Evolutionary conservation across 2,113 vertebrate species (phyloP), one percentile per base, ranked within the genome.

Genomic region (Forbesichthys papilliferus): DNA sequence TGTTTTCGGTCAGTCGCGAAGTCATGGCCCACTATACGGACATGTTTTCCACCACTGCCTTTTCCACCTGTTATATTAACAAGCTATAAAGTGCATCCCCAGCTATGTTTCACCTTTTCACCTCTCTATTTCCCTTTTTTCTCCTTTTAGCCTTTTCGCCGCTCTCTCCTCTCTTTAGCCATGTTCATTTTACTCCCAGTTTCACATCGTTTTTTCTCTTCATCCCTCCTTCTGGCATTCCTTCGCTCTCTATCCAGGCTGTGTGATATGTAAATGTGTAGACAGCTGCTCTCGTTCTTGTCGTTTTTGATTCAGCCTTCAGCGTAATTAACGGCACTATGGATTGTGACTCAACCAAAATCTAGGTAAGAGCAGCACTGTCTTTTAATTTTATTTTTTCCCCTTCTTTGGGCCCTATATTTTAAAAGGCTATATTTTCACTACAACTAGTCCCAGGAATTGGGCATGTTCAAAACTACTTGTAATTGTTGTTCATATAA

Each of bases 191-290:
- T 12, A 57, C 55, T 34, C 58, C 27, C 71, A 53, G 60, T 58
- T 70, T 61, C 54, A 68, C 69, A 73, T 64, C 67, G 75, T 72
- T 36, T 48, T 56, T 75, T 83, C 68, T 63, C 27, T 5, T 34
- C 63, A 64, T 36, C 48, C 60, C 61, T 61, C 71, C 61, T 42
- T 33, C 64, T 73, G 60, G 34, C 48, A 78, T 72, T 42, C 48
- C 74, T 81, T 73, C 78, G 68, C 68, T 73, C 71, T 73, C 71
- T 70, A 69, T 76, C 77, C 84, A 79, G 83, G 77, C 79, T 79
- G 80, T 89, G 87, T 89, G 87, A 92, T 89, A 89, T 90, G 90
- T 84, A 90, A 92, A 92, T 90, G 79, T 51, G 48, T 77, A 90
- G 87, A 87, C 90, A 91, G 90, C 91, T 90, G 89, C 88, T 91